Base-by-base conservation (phyloP, 2,888 invertebrate species). In the Pterostichus madidus region DNA sequence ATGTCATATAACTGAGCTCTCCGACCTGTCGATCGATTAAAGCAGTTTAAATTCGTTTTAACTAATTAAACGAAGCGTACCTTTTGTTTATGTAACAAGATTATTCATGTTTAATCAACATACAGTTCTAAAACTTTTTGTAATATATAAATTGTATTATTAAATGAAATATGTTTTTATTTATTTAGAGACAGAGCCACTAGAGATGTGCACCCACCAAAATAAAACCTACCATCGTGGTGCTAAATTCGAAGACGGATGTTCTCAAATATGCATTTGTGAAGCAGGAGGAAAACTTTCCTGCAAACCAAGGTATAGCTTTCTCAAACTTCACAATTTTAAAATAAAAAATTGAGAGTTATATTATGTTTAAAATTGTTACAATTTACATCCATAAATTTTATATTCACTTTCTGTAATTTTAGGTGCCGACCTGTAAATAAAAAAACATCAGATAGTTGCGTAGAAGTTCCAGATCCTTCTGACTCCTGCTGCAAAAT, bases 401-500 rank as follows among this genome's bases (percentile, higher is more conserved):
- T 24, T 32, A 15, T 35, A 46, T 7, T 76, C 7, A 77, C 32
- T 46, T 73, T 15, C 13, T 17, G n/a, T n/a, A n/a, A 32, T 85
- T 84, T 85, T 87, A 93, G 95, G 86, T 95, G 95, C 86, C 92
- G 92, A 5, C 91, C 91, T 5, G 89, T 93, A 84, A 90, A 91
- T 71, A 92, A 92, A 39, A 39, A 39, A 83, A 91, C 91, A 0
- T 90, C 91, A 35, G 96, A 96, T 83, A 93, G 95, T 87, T 97
- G 97, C 88, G 95, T 97, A 59, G 94, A 94, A 86, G 93, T 97
- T 0, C 94, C 95, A 85, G 96, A 97, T 89, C 95, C 96, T 0
- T 93, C 93, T 77, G 97, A 98, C 88, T 91, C 94, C 0, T 97
- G 97, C 88, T 97, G 97, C 87, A 96, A 95, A 85, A 93, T 96